Evolutionary conservation across 1,140 invertebrate genomes (phyloP).

Genomic region (Catajapyx aquilonaris): DNA sequence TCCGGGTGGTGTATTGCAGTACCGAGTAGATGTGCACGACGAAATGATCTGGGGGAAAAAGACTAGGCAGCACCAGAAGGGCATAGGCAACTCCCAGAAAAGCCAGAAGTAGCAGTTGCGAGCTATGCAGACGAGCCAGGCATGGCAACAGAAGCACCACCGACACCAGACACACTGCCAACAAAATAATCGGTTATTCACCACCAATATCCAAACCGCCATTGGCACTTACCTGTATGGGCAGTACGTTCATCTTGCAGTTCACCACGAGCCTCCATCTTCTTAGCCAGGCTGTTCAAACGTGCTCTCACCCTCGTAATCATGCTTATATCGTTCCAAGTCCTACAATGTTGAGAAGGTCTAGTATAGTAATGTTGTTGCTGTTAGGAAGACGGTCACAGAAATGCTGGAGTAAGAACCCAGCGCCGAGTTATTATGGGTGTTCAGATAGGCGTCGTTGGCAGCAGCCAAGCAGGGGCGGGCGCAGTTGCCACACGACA

Average conservation of each 20-base stretch:
- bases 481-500: too few relatives aligned
- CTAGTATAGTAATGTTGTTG: too few relatives aligned
- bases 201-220: background rate
- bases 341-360: too few relatives aligned
- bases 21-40: too few relatives aligned
- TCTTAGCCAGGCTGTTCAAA: slow-evolving; percentile 31
- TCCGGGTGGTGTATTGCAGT: too few relatives aligned
- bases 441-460: too few relatives aligned
- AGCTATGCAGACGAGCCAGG: slow-evolving; percentile 29
- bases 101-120: slow-evolving; percentile 33
- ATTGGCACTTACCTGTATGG: slow-evolving; percentile 31
- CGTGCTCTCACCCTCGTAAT: slow-evolving; percentile 38
- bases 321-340: slow-evolving; percentile 37
- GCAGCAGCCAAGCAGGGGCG: too few relatives aligned
- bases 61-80: slow-evolving; percentile 33
- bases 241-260: slow-evolving; percentile 40
- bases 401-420: too few relatives aligned
- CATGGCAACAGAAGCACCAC: slow-evolving; percentile 36
- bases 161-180: slow-evolving; percentile 37
- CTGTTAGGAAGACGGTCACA: too few relatives aligned
- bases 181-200: slow-evolving; percentile 9
- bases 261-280: slow-evolving; percentile 24
- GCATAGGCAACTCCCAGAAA: slow-evolving; percentile 35
- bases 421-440: too few relatives aligned
- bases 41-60: too few relatives aligned